Evolutionary conservation across 64 coral and sea anemone genomes (phyloP).

Genomic region (Catalaphyllia jardinei): DNA sequence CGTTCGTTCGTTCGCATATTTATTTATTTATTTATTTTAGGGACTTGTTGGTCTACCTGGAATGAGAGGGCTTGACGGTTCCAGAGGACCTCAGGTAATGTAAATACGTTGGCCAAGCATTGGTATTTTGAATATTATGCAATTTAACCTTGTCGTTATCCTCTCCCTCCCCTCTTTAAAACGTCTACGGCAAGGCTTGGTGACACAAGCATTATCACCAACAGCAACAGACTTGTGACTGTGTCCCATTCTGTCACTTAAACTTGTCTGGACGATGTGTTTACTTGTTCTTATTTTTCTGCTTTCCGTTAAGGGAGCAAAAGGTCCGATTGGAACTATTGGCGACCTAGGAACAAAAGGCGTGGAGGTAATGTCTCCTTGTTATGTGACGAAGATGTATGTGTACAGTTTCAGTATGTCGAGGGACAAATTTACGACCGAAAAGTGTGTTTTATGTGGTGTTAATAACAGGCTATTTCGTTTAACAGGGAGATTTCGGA

Average conservation of each 20-base stretch:
- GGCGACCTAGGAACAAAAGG: slow-evolving; percentile 30
- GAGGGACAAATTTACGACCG: neutral
- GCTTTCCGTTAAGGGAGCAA: slow-evolving; percentile 24
- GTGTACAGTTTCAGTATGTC: no score
- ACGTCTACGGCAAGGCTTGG: no score
- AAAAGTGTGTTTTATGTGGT: neutral
- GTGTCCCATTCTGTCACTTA: neutral
- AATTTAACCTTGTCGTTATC: no score
- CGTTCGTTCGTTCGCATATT: neutral
- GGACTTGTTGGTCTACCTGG: slow-evolving; percentile 28
- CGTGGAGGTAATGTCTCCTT: slow-evolving; percentile 8
- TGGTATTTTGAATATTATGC: no score
- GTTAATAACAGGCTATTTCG: neutral
- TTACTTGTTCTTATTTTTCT: neutral
- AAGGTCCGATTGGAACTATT: slow-evolving; percentile 9
- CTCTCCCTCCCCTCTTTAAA: no score
- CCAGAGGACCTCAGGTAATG: slow-evolving; percentile 25
- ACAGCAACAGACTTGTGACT: neutral
- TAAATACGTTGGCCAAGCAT: neutral
- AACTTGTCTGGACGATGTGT: no score
- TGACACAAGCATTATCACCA: neutral
- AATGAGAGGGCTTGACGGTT: neutral
- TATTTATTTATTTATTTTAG: neutral
- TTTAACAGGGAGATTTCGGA: slow-evolving; percentile 31
- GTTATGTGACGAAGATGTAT: no score